Evolutionary conservation across 2,113 vertebrate species (phyloP).

Genomic region (Triplophysa rosa): DNA sequence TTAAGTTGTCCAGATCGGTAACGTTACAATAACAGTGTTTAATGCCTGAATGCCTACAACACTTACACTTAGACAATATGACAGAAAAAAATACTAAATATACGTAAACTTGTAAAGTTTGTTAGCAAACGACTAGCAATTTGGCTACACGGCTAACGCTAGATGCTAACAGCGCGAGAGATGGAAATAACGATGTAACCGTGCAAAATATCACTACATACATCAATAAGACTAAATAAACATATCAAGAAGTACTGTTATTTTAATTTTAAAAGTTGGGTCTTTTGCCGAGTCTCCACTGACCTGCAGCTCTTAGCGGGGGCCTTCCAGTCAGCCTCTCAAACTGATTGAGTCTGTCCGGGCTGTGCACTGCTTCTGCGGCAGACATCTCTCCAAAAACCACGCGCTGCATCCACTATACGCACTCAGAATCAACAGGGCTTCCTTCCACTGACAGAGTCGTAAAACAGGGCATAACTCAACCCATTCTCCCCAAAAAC

Average conservation of each 20-base stretch:
- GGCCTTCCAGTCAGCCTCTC: conserved; percentile 84
- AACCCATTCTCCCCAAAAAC: conserved; percentile 50
- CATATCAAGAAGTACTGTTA: neutral
- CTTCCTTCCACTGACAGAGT: conserved; percentile 52
- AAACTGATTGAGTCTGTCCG: conserved; percentile 78
- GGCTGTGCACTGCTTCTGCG: conserved; percentile 59
- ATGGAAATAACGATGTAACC: neutral
- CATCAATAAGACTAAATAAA: neutral
- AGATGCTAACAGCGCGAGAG: conserved; percentile 6
- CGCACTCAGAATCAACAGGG: conserved; percentile 49
- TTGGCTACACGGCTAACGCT: conserved; percentile 13
- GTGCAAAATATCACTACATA: neutral
- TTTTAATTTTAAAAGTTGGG: neutral
- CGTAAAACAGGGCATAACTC: conserved; percentile 54
- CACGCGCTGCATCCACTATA: conserved; percentile 44
- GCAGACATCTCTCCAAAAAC: conserved; percentile 67
- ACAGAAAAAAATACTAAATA: neutral
- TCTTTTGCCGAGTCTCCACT: conserved; percentile 61
- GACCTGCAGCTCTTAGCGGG: conserved; percentile 80
- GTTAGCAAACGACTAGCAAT: neutral
- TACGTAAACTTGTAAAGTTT: neutral
- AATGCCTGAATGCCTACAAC: neutral
- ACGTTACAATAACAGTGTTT: neutral
- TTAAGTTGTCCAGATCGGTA: neutral
- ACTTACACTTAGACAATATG: neutral